These are phyloP conservation scores for Pelmatolapia mariae DNA, from an alignment of 2,113 vertebrate genomes.

Conservation along the genomic window DNA sequence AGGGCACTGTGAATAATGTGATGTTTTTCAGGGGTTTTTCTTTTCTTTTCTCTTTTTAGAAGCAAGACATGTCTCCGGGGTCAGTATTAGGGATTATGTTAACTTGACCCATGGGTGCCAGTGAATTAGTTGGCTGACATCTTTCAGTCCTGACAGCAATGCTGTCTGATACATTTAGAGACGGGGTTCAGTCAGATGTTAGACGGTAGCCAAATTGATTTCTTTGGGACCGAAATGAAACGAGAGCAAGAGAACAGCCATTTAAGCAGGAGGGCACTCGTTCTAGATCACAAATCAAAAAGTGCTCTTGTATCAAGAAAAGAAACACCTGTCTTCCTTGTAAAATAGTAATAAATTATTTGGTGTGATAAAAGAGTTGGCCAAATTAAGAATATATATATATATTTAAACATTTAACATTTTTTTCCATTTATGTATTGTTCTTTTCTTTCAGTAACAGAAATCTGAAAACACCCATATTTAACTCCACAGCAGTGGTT, in stretches of 20 bases:
- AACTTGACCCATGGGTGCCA: neutral
- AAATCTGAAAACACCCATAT: neutral
- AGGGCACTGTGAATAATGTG: neutral
- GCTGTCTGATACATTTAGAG: neutral
- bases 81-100: neutral
- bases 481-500: neutral
- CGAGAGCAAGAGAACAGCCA: neutral
- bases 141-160: neutral
- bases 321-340: neutral
- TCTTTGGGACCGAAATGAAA: neutral
- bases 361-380: neutral
- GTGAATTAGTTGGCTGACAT: neutral
- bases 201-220: neutral
- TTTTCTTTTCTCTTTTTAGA: neutral
- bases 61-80: neutral
- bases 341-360: neutral
- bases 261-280: neutral
- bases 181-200: neutral
- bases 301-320: neutral
- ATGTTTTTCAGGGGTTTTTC: fast-evolving
- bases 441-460: neutral
- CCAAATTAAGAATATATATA: neutral
- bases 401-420: neutral
- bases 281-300: neutral
- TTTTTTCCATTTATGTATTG: neutral